phyloP scores from a whole-genome alignment of 2,113 vertebrate genomes.

The Himantopus leucocephalus region DNA sequence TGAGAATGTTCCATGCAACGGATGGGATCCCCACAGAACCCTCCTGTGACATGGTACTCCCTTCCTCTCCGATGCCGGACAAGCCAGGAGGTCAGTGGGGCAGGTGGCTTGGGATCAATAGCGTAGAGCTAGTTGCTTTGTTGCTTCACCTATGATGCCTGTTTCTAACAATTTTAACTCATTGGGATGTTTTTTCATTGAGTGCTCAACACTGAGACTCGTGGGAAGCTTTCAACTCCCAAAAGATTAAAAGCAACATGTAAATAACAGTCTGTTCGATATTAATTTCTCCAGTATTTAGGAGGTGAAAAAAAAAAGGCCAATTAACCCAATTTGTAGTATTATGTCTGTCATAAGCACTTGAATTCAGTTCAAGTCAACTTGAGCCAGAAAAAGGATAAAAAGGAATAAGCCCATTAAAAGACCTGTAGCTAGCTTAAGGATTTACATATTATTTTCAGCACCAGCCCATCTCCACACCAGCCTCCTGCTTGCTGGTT shows the following conservation, averaged over 20 bases:
- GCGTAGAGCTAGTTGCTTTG: neutral
- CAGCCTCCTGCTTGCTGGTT: neutral
- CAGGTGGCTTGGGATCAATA: neutral
- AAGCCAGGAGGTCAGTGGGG: neutral
- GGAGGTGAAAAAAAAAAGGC: neutral
- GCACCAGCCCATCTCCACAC: neutral
- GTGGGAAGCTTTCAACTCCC: conserved; percentile 32
- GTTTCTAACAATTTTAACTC: neutral
- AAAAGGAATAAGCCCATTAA: conserved; percentile 1
- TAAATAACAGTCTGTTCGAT: conserved; percentile 25
- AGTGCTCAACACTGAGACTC: neutral
- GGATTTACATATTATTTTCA: neutral
- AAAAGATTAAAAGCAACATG: conserved; percentile 30
- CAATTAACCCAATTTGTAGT: conserved; percentile 44
- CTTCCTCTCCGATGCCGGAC: neutral
- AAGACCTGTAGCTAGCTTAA: neutral
- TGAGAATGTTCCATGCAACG: neutral
- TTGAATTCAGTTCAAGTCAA: conserved; percentile 13
- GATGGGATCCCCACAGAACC: neutral
- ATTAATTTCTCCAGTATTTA: neutral
- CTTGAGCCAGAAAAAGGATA: conserved; percentile 7
- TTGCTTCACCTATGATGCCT: neutral
- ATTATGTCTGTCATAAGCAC: conserved; percentile 44
- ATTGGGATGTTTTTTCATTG: neutral
- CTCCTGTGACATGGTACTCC: neutral